Evolutionary conservation across 53 echinoderm and acorn worm genomes (phyloP), one percentile per base, ranked within the genome.

Genomic region (Temnopleurus reevesii): DNA sequence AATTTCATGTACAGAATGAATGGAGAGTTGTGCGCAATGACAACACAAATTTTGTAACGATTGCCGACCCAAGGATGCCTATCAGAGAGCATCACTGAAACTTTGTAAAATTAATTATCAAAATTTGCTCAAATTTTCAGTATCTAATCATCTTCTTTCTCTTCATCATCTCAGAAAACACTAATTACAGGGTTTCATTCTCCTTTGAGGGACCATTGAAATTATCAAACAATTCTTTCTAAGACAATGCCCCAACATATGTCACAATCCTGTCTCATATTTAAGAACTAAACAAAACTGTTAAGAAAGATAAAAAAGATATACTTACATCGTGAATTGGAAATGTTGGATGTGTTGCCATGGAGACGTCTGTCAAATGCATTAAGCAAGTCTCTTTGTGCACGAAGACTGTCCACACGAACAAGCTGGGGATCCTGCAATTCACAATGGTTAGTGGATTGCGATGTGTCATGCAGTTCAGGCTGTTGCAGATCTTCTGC

Each of bases 341-440:
- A 59, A 21, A 59, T 59, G 53, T 12, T 53, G 79, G 79, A 79
- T 33, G 9, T 79, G 51, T 33, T 79, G 49, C 79, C 79, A 79
- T 79, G 79, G 27, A 86, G 89, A 89, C 55, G 89, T 38, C 46
- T 76, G 54, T 89, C 89, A 89, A 89, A 89, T 65, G 71, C 53
- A 33, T 76, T 51, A 21, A 43, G 89, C 6, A 76, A 15, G 76
- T 89, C 76, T 19, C 76, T 53, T 45, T 89, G 89, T 8, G 51
- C 76, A 34, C 46, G 29, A 3, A 89, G 89, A 54, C 89, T 89
- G 54, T 89, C 89, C 3, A 89, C 8, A 26, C 55, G 71, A 41
- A 24, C 34, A 46, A 89, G 76, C 45, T 89, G 89, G 30, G 89
- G 89, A 29, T 89, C 89, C 33, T 66, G 89, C 49, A 89, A 27